Base-by-base conservation (phyloP, 2,113 vertebrate genomes). In the Camelus bactrianus region DNA sequence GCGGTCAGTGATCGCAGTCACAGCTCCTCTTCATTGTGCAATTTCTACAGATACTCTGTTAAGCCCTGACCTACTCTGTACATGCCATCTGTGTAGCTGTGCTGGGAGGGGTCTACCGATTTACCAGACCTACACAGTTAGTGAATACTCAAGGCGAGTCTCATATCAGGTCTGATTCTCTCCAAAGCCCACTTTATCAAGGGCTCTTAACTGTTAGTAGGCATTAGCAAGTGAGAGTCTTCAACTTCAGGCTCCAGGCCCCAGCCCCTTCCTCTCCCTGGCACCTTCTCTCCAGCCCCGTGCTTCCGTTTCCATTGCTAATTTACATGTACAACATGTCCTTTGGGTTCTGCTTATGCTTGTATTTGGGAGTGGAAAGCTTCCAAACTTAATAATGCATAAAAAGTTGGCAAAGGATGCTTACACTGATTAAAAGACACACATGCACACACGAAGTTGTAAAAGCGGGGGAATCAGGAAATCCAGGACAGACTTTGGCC, bases 311-410 rank as follows among this genome's bases (percentile, higher is more conserved):
- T n/a, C 32, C 30, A 79, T 77, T 91, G 67, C 77, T 79, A 69
- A 86, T 81, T 89, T 48, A 38, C 12, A 54, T 3, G n/a, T 19
- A 54, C 42, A 58, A 46, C 8, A 10, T 32, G 42, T 16, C 50
- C 24, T 67, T 46, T 69, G 14, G 81, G 13, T 86, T 56, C 70
- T 91, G 65, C 8, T 93, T 5, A 24, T 60, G 13, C 46, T 52
- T 89, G 32, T 85, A 10, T 95, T 83, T 79, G 46, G 50, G 17
- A 69, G 12, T 83, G 38, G 90, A 93, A 96, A 84, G 28, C 22
- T 77, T 86, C 56, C 72, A 94, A 93, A 81, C 17, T 80, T 92
- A 87, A 38, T 48, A 87, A 81, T 77, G n/a, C 11, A 42, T n/a
- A 46, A 58, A 88, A 87, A 67, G 3, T 32, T 90, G 19, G 86